Percentiles rank a stretch among this genome's conserved stretches.
These are phyloP conservation scores for Lanius ludovicianus DNA, from an alignment of 2,113 vertebrate species.

Conservation along the genomic window DNA sequence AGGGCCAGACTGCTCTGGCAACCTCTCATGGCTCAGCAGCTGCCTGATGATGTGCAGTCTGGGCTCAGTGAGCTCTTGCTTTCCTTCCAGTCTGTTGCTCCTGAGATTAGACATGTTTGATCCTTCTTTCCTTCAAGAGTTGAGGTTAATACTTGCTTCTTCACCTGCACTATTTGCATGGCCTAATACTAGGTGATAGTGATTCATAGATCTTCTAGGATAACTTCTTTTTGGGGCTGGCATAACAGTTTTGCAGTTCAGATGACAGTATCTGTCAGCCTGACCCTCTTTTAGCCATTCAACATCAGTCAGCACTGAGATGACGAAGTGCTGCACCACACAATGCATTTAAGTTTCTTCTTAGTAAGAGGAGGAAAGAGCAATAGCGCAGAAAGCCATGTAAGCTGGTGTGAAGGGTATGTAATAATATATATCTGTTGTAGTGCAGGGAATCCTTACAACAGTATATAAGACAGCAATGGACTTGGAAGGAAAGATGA, in stretches of 20 bases:
- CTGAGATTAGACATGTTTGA: background rate
- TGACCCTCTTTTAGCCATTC: background rate
- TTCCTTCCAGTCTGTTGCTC: background rate
- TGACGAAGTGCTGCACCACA: background rate
- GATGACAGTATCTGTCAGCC: background rate
- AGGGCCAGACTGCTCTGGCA: background rate
- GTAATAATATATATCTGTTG: background rate
- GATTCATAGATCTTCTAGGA: background rate
- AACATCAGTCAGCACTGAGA: background rate
- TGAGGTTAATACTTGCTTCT: background rate
- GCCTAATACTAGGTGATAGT: background rate
- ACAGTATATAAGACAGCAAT: no score
- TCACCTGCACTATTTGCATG: background rate
- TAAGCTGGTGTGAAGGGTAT: background rate
- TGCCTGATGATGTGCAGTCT: background rate
- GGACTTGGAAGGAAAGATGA: no score
- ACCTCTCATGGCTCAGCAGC: background rate
- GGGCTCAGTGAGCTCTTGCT: background rate
- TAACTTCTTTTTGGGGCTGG: background rate
- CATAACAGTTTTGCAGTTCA: background rate
- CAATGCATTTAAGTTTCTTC: background rate
- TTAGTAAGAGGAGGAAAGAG: background rate
- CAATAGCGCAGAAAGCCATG: background rate
- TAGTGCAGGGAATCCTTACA: no score
- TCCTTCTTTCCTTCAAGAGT: background rate